Conservation (phyloP, 23 tunicate genomes). For the Trididemnum miniatum region DNA sequence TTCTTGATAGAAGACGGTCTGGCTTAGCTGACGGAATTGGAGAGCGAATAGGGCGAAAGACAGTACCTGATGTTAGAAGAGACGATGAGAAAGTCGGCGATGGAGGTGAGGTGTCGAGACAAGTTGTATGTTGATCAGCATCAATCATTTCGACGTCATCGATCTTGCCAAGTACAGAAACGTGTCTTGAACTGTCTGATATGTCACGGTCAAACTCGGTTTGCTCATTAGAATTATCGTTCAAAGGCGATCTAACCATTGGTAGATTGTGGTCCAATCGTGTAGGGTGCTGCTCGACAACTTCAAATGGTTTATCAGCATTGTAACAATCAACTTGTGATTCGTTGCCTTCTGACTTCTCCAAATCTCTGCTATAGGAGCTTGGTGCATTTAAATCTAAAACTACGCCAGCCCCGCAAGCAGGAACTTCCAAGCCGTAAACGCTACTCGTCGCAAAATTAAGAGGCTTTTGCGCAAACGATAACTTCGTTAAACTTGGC, state of each 20-base stretch:
- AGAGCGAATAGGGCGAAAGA: neutral
- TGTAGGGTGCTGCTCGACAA: neutral
- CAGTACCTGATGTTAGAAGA: slow-evolving; percentile 23
- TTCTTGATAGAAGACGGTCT: slow-evolving; percentile 60
- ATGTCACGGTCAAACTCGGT: neutral
- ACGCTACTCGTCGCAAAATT: too few relatives aligned
- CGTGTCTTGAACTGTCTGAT: neutral
- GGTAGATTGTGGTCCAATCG: neutral
- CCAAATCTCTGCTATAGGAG: slow-evolving; percentile 49
- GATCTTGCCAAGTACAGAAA: neutral
- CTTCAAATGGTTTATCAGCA: neutral
- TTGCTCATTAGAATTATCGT: neutral
- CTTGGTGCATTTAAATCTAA: slow-evolving; percentile 61
- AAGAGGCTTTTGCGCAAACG: neutral
- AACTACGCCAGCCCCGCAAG: slow-evolving; percentile 62
- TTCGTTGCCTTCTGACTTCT: slow-evolving; percentile 34
- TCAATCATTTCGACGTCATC: slow-evolving; percentile 2
- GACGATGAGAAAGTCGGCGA: slow-evolving; percentile 43
- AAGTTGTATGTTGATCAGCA: neutral
- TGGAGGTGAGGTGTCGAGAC: neutral
- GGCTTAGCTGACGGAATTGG: slow-evolving; percentile 42
- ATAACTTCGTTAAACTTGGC: slow-evolving; percentile 40
- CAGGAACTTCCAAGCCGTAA: neutral
- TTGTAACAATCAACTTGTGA: neutral
- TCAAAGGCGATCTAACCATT: neutral